Conservation (phyloP, 2,113 vertebrate species). For the Zingel zingel region DNA sequence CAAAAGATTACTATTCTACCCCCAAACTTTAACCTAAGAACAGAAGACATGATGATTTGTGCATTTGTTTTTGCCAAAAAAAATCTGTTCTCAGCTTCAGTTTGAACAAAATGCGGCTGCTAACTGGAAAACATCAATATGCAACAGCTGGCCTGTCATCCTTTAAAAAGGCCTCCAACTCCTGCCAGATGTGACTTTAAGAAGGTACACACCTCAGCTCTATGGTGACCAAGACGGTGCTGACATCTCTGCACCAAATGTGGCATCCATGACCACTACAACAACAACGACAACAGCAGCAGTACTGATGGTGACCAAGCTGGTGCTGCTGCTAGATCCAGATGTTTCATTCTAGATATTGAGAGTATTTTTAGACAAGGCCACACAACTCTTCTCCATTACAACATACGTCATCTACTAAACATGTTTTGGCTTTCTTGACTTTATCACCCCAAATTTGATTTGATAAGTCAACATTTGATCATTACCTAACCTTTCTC, state of each 20-base stretch:
- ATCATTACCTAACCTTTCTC: neutral
- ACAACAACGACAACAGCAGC: neutral
- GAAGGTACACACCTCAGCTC: neutral
- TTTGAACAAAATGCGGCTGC: neutral
- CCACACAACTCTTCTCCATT: neutral
- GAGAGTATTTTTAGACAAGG: neutral
- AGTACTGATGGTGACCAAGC: neutral
- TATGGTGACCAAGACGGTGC: neutral
- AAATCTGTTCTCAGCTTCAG: neutral
- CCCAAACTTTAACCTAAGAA: neutral
- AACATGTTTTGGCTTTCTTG: neutral
- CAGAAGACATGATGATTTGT: neutral
- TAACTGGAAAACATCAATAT: neutral
- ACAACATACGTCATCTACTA: neutral
- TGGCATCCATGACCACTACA: neutral
- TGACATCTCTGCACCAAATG: neutral
- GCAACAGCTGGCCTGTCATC: slow-evolving; percentile 24
- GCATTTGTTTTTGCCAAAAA: neutral
- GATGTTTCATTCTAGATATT: slow-evolving; percentile 1
- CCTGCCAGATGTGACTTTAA: slow-evolving; percentile 30
- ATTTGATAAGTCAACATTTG: neutral
- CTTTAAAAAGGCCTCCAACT: slow-evolving; percentile 1
- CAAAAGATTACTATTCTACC: neutral
- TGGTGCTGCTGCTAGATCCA: neutral
- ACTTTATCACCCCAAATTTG: neutral